Percentiles rank a stretch among this genome's conserved stretches.
Conservation (phyloP, 2,888 invertebrate species). For the Adelphocoris suturalis region DNA sequence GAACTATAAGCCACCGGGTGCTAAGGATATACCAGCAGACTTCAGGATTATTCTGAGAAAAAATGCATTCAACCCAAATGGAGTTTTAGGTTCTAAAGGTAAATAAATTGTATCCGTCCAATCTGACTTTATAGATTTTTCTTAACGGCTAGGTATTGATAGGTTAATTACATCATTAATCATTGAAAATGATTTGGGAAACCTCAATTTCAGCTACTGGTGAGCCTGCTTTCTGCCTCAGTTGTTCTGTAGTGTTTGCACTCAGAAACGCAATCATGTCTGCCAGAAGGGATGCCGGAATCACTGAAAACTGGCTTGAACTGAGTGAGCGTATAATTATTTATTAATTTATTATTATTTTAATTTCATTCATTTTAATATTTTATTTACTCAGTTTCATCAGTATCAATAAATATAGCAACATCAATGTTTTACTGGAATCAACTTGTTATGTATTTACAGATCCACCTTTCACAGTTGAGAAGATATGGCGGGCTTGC, state of each 20-base stretch:
- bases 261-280: slow-evolving; percentile 80
- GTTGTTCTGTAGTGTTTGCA: slow-evolving; percentile 73
- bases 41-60: slow-evolving; percentile 86
- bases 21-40: slow-evolving; percentile 88
- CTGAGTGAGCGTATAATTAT: slow-evolving; percentile 66
- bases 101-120: slow-evolving; percentile 47
- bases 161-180: too few species aligned
- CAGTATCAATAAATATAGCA: background rate
- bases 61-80: slow-evolving; percentile 83
- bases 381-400: background rate
- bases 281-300: slow-evolving; percentile 84
- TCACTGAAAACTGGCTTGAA: slow-evolving; percentile 80
- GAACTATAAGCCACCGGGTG: slow-evolving; percentile 88
- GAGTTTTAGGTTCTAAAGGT: slow-evolving; percentile 88
- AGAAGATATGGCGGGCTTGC: slow-evolving; percentile 71
- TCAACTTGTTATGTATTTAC: background rate
- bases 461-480: slow-evolving; percentile 72
- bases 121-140: background rate
- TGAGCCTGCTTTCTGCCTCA: slow-evolving; percentile 80
- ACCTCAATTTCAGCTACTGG: slow-evolving; percentile 79
- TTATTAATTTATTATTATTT: too few species aligned
- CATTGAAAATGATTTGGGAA: too few species aligned
- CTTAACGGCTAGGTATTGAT: too few species aligned
- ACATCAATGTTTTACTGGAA: background rate
- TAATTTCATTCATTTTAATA: background rate